Conservation (phyloP, 1,140 invertebrate species). For the Drosophila asahinai region DNA sequence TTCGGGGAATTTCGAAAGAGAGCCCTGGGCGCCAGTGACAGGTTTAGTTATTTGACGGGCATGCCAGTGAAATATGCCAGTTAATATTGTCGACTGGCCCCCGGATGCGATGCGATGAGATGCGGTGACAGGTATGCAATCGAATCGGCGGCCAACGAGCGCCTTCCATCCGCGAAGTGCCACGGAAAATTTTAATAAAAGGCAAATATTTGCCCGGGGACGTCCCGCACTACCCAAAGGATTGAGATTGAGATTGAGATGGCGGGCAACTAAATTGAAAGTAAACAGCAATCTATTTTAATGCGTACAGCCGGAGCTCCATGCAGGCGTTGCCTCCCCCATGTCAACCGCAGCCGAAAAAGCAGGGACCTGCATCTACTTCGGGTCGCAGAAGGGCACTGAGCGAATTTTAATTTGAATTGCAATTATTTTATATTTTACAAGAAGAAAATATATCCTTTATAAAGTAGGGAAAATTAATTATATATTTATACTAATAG, state of each 20-base stretch:
- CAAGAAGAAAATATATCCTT: neutral
- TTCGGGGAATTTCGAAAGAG: conserved; percentile 24
- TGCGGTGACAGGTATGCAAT: conserved; percentile 47
- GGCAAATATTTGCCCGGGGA: conserved; percentile 66
- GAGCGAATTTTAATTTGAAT: neutral
- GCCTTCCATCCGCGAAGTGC: conserved; percentile 39
- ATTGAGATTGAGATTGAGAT: conserved; percentile 49
- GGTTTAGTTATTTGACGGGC: conserved; percentile 74
- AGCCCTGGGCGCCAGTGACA: conserved; percentile 49
- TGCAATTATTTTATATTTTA: neutral
- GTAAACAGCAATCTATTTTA: conserved; percentile 78
- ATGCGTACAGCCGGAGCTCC: conserved; percentile 31
- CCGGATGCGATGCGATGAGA: conserved; percentile 3
- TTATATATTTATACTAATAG: too few species aligned
- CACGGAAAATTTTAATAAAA: conserved; percentile 66
- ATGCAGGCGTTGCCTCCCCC: conserved; percentile 1
- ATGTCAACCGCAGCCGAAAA: conserved; percentile 40
- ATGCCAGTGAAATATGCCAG: conserved; percentile 65
- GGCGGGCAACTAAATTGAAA: conserved; percentile 69
- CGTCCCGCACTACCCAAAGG: conserved; percentile 28
- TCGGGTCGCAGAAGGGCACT: neutral
- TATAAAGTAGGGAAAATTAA: too few species aligned
- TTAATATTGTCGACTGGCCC: conserved; percentile 50
- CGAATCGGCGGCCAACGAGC: conserved; percentile 37
- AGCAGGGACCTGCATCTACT: conserved; percentile 4